Conservation (phyloP, 2,113 vertebrate species). For the Arvicanthis niloticus region DNA sequence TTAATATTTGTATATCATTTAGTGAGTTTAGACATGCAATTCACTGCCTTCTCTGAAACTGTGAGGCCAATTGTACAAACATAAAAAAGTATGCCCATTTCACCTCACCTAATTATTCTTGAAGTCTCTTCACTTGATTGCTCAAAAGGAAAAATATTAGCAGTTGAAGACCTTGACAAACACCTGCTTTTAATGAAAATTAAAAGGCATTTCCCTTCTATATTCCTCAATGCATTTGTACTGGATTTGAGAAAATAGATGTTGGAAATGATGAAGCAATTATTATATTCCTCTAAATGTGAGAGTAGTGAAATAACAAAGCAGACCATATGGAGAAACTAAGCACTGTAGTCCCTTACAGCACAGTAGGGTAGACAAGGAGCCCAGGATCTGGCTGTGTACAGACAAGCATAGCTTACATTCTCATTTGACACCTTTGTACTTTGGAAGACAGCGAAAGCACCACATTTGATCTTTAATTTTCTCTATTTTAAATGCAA, state of each 20-base stretch:
- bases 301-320: background rate
- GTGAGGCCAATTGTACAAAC: background rate
- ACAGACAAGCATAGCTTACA: background rate
- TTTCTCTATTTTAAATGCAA: slow-evolving; percentile 43
- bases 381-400: background rate
- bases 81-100: background rate
- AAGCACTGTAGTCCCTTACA: background rate
- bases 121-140: slow-evolving; percentile 11
- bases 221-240: slow-evolving; percentile 21
- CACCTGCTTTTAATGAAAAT: slow-evolving; percentile 7
- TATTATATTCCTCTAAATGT: background rate
- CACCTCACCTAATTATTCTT: background rate
- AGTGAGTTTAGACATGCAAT: background rate
- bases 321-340: background rate
- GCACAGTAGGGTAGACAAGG: background rate
- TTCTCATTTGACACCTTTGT: slow-evolving; percentile 1
- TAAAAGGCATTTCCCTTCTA: background rate
- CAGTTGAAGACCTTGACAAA: background rate
- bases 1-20: slow-evolving; percentile 31
- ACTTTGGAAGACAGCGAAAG: slow-evolving; percentile 29
- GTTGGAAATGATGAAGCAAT: slow-evolving; percentile 15
- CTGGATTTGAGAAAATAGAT: slow-evolving; percentile 26
- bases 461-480: slow-evolving; percentile 24
- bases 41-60: slow-evolving; percentile 16
- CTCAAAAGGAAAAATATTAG: background rate